Base-by-base conservation (phyloP, 2,888 invertebrate species). In the Parnassius mnemosyne region DNA sequence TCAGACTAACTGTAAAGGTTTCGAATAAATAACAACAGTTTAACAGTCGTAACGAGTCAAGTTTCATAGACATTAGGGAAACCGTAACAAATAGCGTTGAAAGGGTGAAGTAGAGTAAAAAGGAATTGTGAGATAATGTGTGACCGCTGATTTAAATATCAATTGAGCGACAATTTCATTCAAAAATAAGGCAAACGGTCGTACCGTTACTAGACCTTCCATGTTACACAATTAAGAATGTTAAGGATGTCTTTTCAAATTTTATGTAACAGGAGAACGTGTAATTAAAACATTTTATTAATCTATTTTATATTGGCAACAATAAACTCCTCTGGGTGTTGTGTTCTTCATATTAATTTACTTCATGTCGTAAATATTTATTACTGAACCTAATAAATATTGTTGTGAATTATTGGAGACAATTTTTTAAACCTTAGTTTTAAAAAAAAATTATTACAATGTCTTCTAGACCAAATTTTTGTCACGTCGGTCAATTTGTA, bases 81-180 rank as follows among this genome's bases (percentile, higher is more conserved):
- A 60, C 63, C 55, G 55, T 60, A 53, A 52, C 60, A 49, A 60
- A 56, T 42, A 42, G 47, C 42, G 55, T 46, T 46, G n/a, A 59
- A 63, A 55, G 55, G 59, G 51, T 55, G 41, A 55, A 55, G 59
- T 59, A 53, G 53, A 50, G 34, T 54, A 41, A 53, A 50, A 47
- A 25, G 54, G 57, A 51, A 63, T 60, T 60, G 52, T 52, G 41
- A 63, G 52, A 54, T 41, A 51, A 16, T 43, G 13, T 59, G 12
- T 55, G 20, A 60, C 57, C 20, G 16, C 56, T 55, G 46, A 52
- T 13, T 13, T 51, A 43, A 56, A 63, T 63, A 42, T 56, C 43
- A 59, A 56, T 56, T 25, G 49, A 47, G 42, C 47, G 20, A 50
- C 47, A 60, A 43, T 42, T 20, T 56, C 47, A 59, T 60, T 63